Conservation (phyloP, 2,113 vertebrate genomes). For the Camelus bactrianus region DNA sequence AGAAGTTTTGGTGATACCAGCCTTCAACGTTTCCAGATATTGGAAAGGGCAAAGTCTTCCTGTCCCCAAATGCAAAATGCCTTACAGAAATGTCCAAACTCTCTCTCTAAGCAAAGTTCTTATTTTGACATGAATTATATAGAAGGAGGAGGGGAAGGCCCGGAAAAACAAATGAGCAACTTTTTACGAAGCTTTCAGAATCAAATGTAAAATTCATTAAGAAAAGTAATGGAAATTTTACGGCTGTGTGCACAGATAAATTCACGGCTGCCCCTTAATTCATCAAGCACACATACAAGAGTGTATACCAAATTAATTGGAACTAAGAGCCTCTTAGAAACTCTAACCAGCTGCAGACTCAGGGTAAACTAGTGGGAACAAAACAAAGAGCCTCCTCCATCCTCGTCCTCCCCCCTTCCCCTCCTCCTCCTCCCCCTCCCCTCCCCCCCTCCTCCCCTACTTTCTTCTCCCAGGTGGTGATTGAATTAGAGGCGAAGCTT, state of each 20-base stretch:
- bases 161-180: constrained; percentile 76
- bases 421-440: neutral
- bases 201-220: constrained; percentile 83
- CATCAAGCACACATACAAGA: constrained; percentile 69
- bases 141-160: neutral
- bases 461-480: neutral
- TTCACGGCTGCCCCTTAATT: constrained; percentile 79
- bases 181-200: constrained; percentile 79
- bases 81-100: constrained; percentile 39
- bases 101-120: constrained; percentile 33
- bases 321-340: constrained; percentile 76
- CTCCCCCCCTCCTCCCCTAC: neutral
- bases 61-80: constrained; percentile 30
- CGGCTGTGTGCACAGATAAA: constrained; percentile 84
- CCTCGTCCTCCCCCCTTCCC: neutral
- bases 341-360: constrained; percentile 63
- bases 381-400: constrained; percentile 50
- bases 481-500: constrained; percentile 58
- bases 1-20: neutral
- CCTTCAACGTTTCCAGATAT: neutral
- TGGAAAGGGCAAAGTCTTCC: neutral
- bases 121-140: constrained; percentile 58
- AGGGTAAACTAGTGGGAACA: constrained; percentile 70
- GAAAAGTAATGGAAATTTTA: constrained; percentile 85
- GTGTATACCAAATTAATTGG: constrained; percentile 79